These are phyloP conservation scores for Hormaphis cornu DNA, from an alignment of 1,140 invertebrate species.

Conservation along the genomic window DNA sequence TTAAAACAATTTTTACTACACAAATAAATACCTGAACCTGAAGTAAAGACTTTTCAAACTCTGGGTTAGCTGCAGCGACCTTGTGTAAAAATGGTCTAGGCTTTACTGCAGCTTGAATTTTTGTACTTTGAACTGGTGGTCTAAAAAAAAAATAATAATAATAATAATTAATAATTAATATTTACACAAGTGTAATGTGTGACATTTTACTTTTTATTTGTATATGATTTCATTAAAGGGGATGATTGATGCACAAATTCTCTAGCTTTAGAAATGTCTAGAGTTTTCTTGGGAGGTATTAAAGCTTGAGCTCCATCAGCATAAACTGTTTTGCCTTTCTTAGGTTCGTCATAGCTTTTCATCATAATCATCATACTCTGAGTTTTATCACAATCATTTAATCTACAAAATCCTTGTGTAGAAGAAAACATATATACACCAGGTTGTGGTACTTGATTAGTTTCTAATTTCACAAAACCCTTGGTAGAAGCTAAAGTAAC, in stretches of 20 bases:
- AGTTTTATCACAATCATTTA: constrained; percentile 24
- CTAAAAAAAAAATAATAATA: background rate
- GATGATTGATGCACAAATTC: constrained; percentile 13
- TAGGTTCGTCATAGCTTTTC: constrained; percentile 13
- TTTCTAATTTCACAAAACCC: constrained; percentile 18
- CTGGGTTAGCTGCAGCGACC: constrained; percentile 29
- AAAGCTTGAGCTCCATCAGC: background rate
- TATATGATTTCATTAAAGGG: constrained; percentile 21
- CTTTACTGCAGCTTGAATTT: constrained; percentile 23
- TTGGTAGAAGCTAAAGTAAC: constrained; percentile 15
- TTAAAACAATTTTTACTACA: no score
- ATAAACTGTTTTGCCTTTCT: constrained; percentile 20
- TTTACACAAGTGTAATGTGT: background rate
- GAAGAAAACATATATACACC: constrained; percentile 13
- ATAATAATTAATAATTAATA: background rate
- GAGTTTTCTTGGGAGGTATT: background rate
- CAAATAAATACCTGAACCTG: constrained; percentile 8
- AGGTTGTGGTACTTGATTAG: constrained; percentile 24
- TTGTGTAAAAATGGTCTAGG: constrained; percentile 29
- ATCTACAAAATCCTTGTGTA: background rate
- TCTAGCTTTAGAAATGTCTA: constrained; percentile 7
- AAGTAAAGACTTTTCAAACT: constrained; percentile 17
- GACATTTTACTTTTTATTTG: constrained; percentile 1
- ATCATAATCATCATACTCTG: constrained; percentile 25
- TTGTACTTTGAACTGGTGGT: background rate